A percentile compares a stretch with the other conserved stretches of the same genome.
Evolutionary conservation across 2,797 vertebrate genomes (phyloP).

Genomic region (Notolepis coatsorum): DNA sequence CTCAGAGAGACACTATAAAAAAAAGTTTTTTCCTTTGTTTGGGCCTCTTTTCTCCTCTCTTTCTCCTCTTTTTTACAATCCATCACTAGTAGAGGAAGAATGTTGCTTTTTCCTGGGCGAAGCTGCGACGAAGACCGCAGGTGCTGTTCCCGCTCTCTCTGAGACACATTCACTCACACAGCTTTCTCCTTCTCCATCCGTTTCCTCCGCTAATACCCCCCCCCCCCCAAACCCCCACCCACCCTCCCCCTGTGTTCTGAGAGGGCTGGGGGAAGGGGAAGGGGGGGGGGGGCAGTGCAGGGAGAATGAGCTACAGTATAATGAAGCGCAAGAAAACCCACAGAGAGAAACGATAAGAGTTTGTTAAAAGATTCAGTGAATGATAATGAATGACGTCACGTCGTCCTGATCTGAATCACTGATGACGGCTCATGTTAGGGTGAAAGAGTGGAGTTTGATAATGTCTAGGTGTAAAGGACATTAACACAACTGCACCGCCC

Average conservation of each 20-base stretch:
- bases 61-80: slow-evolving; percentile 56
- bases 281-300: background rate
- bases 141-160: slow-evolving; percentile 66
- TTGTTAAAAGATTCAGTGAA: slow-evolving; percentile 41
- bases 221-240: slow-evolving; percentile 6
- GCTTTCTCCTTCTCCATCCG: slow-evolving; percentile 29
- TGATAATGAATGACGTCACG: slow-evolving; percentile 44
- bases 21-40: too few species aligned
- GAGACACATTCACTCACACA: slow-evolving; percentile 64
- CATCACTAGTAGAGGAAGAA: slow-evolving; percentile 47
- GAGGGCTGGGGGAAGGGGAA: slow-evolving; percentile 11
- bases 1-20: slow-evolving; percentile 21
- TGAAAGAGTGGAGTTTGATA: slow-evolving; percentile 15
- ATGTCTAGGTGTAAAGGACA: slow-evolving; percentile 43
- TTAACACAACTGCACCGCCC: slow-evolving; percentile 61
- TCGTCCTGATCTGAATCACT: slow-evolving; percentile 28
- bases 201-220: slow-evolving; percentile 52
- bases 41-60: slow-evolving; percentile 36
- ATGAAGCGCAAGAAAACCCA: slow-evolving; percentile 46
- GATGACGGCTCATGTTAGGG: slow-evolving; percentile 40
- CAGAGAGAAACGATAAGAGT: slow-evolving; percentile 41
- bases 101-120: slow-evolving; percentile 52
- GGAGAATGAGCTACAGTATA: slow-evolving; percentile 59
- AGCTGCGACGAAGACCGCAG: slow-evolving; percentile 73
- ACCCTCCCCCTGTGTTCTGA: slow-evolving; percentile 18